Evolutionary conservation across 2,888 invertebrate species (phyloP), one percentile per base, ranked within the genome.

Genomic region (Phyllotreta striolata): DNA sequence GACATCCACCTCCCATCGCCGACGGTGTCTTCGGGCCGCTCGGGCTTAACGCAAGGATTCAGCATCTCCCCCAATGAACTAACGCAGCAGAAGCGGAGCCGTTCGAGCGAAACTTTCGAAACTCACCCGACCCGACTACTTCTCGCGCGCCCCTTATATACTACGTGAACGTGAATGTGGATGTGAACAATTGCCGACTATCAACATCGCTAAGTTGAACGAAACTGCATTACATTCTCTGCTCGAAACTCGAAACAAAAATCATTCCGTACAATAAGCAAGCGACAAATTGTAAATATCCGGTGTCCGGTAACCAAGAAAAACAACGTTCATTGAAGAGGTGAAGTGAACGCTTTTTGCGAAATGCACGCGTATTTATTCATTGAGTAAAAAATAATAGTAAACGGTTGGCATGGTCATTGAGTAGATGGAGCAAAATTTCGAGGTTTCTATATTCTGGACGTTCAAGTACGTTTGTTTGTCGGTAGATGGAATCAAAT

Each of bases 1-100:
- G 84, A 85, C 78, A 86, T 83, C 87, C 87, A 88, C 66, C 87
- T 76, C 37, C 84, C 84, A 77, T 88, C 88, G 2, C 87, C 87
- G 43, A 85, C 83, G 12, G 81, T 77, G 76, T 88, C 88, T 69
- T 83, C 83, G 34, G 83, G 78, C n/a, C 82, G 81, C 55, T 80
- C 76, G n/a, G 87, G 84, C 65, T 82, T 79, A 9, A 83, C 81
- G 59, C 87, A 86, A 52, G 82, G 82, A 75, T 85, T 85, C 82
- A 83, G 82, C 66, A 70, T 71, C 49, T 58, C 61, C 38, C 6
- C 14, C 7, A 10, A 9, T 7, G 38, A 41, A 43, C 37, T 13
- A 35, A 9, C 35, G 41, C 51, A 35, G 10, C 24, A 24, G 4
- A 24, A 24, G 24, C 24, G 4, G 24, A 24, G 24, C 24, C 24